Percentiles rank a stretch among this genome's conserved stretches.
Conservation (phyloP, 2,113 vertebrate genomes). For the Cyrtonyx montezumae region DNA sequence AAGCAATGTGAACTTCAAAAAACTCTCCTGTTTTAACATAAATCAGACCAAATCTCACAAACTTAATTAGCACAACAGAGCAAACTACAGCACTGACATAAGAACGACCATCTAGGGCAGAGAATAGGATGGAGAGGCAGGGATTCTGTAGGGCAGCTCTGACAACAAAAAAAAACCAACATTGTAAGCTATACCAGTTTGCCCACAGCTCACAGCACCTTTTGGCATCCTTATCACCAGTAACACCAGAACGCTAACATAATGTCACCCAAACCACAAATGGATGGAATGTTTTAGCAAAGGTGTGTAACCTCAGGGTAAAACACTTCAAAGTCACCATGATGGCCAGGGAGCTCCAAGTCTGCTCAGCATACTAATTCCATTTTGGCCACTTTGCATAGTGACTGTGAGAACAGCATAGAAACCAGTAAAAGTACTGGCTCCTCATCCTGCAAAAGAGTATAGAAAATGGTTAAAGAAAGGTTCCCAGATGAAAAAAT, state of each 20-base stretch:
- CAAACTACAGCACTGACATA: neutral
- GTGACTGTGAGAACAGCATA: neutral
- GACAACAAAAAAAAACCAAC: neutral
- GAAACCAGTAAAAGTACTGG: neutral
- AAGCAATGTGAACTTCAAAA: neutral
- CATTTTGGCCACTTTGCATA: neutral
- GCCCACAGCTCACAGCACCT: neutral
- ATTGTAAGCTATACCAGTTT: neutral
- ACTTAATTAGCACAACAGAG: neutral
- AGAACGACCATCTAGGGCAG: neutral
- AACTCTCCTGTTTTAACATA: neutral
- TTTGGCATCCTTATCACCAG: neutral
- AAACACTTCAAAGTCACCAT: neutral
- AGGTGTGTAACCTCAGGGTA: neutral
- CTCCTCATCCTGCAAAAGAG: neutral
- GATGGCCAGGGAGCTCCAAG: neutral
- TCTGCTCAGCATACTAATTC: neutral
- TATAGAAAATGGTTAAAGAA: neutral
- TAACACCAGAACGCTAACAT: neutral
- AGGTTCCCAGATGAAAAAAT: neutral
- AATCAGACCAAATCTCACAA: neutral
- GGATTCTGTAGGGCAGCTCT: neutral
- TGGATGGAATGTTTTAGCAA: neutral
- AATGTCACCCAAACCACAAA: neutral
- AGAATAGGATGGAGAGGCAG: neutral